Conservation (phyloP, 92 coral and sea anemone species). For the Epizoanthus scotinus region DNA sequence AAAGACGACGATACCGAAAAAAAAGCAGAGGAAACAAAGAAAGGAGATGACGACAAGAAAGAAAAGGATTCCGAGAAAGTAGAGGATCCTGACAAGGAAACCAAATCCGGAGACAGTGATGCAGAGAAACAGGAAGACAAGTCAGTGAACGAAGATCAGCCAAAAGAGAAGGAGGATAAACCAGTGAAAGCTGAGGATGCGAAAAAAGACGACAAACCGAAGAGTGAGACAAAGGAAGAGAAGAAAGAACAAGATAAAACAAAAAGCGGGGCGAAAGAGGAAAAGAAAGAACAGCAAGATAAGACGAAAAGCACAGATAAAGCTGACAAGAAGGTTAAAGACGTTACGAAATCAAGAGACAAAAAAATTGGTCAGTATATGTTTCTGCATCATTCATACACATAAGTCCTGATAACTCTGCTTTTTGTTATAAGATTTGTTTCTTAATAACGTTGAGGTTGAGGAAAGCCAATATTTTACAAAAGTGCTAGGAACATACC, state of each 20-base stretch:
- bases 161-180: neutral
- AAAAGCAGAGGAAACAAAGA: neutral
- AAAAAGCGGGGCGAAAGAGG: neutral
- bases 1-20: neutral
- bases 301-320: neutral
- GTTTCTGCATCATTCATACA: too few species aligned
- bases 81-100: neutral
- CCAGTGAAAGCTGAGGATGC: neutral
- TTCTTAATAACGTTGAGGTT: too few species aligned
- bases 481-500: too few species aligned
- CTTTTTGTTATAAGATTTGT: too few species aligned
- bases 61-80: constrained; percentile 5
- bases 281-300: constrained; percentile 2
- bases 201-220: neutral
- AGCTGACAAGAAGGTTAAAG: neutral
- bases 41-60: neutral
- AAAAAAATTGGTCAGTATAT: constrained; percentile 36
- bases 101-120: neutral
- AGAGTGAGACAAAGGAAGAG: neutral
- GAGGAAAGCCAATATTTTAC: too few species aligned
- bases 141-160: neutral
- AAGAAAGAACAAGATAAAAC: constrained; percentile 1
- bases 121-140: constrained; percentile 8
- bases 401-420: too few species aligned
- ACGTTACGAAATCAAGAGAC: constrained; percentile 14